phyloP scores from a whole-genome alignment of 2,888 invertebrate species.

The Apodemia zela region DNA sequence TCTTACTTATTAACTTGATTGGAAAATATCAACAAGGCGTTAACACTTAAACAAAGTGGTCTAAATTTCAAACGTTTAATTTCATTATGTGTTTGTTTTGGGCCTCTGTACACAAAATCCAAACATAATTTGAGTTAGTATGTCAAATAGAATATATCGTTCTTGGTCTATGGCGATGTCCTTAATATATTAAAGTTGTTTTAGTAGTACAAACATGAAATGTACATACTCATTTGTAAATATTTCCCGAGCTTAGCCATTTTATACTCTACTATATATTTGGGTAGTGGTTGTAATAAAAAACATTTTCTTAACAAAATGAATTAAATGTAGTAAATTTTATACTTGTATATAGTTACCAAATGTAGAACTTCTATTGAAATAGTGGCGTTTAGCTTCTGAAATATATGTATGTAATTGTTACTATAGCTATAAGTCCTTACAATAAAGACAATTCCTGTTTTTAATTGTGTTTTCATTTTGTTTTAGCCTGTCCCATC shows the following conservation, averaged over 20 bases:
- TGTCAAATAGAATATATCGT: background rate
- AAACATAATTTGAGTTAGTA: background rate
- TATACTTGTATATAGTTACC: constrained; percentile 74
- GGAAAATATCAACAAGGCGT: background rate
- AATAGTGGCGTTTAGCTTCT: constrained; percentile 71
- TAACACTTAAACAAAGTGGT: background rate
- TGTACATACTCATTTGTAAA: background rate
- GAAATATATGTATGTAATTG: constrained; percentile 68
- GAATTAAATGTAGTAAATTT: constrained; percentile 65
- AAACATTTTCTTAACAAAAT: constrained; percentile 51
- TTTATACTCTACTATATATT: constrained; percentile 33
- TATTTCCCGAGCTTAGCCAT: background rate
- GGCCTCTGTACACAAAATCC: constrained; percentile 1
- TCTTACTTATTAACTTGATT: background rate
- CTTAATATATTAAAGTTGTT: constrained; percentile 19
- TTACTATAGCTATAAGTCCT: constrained; percentile 60
- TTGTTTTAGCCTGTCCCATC: no score
- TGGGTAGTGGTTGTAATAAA: constrained; percentile 38
- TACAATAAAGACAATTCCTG: constrained; percentile 63
- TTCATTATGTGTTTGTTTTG: background rate
- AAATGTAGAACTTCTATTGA: constrained; percentile 52
- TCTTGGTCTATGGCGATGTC: background rate
- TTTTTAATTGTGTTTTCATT: constrained; percentile 47
- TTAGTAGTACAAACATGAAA: constrained; percentile 10
- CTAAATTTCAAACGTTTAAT: background rate